Evolutionary conservation across 2,888 invertebrate genomes (phyloP).

Genomic region (Brachylomia viminalis): DNA sequence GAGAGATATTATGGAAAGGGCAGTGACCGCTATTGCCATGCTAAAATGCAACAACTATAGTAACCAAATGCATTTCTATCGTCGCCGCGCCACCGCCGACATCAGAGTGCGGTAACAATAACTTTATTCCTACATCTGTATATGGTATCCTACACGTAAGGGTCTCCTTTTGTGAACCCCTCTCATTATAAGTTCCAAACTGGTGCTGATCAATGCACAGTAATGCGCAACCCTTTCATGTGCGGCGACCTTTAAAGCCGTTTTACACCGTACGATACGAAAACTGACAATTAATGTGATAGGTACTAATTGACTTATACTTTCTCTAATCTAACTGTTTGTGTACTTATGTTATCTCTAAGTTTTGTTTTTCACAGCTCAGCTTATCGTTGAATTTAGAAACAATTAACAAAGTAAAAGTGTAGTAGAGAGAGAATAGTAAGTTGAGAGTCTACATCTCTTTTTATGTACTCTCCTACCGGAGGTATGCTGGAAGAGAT

Average conservation of each 20-base stretch:
- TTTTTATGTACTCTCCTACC: too few species aligned
- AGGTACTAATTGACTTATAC: neutral
- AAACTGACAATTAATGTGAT: neutral
- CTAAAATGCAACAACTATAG: neutral
- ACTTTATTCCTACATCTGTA: constrained; percentile 49
- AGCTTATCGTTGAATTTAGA: neutral
- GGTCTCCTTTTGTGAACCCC: constrained; percentile 53
- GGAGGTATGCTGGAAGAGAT: too few species aligned
- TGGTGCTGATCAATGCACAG: constrained; percentile 67
- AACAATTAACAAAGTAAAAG: neutral
- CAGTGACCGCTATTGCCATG: neutral
- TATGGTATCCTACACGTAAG: constrained; percentile 60
- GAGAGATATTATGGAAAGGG: neutral
- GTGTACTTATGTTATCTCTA: neutral
- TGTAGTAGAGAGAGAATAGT: too few species aligned
- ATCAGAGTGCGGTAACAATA: constrained; percentile 53
- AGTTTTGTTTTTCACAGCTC: neutral
- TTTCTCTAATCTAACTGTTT: neutral
- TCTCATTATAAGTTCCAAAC: constrained; percentile 70
- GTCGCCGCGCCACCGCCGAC: neutral
- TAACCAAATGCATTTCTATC: constrained; percentile 18
- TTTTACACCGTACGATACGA: constrained; percentile 57
- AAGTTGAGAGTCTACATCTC: too few species aligned
- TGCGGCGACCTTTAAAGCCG: constrained; percentile 51
- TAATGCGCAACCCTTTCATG: constrained; percentile 61